Base-by-base conservation (phyloP, 2,113 vertebrate species). In the Prinia subflava region DNA sequence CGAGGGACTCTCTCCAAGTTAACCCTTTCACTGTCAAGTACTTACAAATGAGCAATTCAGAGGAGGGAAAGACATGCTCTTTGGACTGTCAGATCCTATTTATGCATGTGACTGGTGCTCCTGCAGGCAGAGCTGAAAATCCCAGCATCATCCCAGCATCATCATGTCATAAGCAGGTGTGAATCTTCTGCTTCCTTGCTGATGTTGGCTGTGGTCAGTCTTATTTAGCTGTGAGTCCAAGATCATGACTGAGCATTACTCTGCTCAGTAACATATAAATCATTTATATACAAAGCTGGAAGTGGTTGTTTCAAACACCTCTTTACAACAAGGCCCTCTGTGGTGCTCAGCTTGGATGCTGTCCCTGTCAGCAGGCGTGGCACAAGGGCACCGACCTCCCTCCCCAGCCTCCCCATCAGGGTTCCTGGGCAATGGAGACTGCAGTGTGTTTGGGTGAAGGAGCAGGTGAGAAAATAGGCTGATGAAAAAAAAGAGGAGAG, bases 111-210 rank as follows among this genome's bases (percentile, higher is more conserved):
- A 25, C 44, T 44, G 30, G 41, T 83, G 63, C 18, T 83, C 39
- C 20, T 79, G 41, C 57, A 60, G 53, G 23, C 44, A 50, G 31
- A 70, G 39, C 42, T 64, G 42, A 50, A 79, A 71, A 60, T 35
- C 23, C 65, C 37, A 23, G 25, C 17, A 13, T n/a, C 14, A 27
- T 67, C 31, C 60, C 77, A n/a, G 55, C 13, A n/a, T 52, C 52
- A 42, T 28, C 0, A 0, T 35, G 39, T 37, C 55, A 4, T 30
- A 13, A 73, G 42, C 10, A 2, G 5, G 7, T 53, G 13, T 41
- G 24, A 67, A 42, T 37, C n/a, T 59, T 69, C 67, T 83, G n/a
- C 44, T 39, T 50, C 56, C 20, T 44, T 57, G 50, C 46, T 67
- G n/a, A 14, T 64, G 42, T 59, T 85, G 46, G 22, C 62, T 71